Evolutionary conservation across 2,888 invertebrate genomes (phyloP).

Genomic region (Aromia moschata): DNA sequence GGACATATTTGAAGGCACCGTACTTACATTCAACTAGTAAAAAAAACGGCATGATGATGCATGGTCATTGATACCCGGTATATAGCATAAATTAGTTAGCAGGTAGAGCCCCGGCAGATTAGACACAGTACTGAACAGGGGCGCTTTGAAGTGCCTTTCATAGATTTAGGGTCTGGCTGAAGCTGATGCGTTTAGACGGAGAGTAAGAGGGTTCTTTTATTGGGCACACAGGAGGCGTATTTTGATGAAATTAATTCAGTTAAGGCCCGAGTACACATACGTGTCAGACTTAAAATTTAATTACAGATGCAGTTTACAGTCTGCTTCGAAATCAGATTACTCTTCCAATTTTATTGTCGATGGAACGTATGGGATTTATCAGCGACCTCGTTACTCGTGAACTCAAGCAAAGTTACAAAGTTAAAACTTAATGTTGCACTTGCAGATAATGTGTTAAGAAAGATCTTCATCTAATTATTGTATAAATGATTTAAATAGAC

Average conservation of each 20-base stretch:
- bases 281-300: slow-evolving; percentile 40
- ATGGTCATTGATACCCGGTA: too few relatives aligned
- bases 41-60: too few relatives aligned
- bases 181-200: slow-evolving; percentile 14
- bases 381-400: slow-evolving; percentile 5
- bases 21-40: too few relatives aligned
- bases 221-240: slow-evolving; percentile 8
- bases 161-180: neutral
- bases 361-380: slow-evolving; percentile 34
- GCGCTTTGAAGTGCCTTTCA: slow-evolving; percentile 1
- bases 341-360: slow-evolving; percentile 38
- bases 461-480: too few relatives aligned
- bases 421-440: too few relatives aligned
- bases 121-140: slow-evolving; percentile 5
- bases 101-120: too few relatives aligned
- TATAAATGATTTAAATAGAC: too few relatives aligned
- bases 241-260: slow-evolving; percentile 28
- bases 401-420: slow-evolving; percentile 4
- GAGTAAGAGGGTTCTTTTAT: slow-evolving; percentile 15
- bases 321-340: slow-evolving; percentile 37
- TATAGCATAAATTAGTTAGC: too few relatives aligned
- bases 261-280: slow-evolving; percentile 28
- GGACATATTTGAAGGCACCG: too few relatives aligned
- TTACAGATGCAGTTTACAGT: slow-evolving; percentile 42
- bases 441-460: too few relatives aligned